phyloP scores from a whole-genome alignment of 1,140 invertebrate genomes.

The Halesus radiatus region DNA sequence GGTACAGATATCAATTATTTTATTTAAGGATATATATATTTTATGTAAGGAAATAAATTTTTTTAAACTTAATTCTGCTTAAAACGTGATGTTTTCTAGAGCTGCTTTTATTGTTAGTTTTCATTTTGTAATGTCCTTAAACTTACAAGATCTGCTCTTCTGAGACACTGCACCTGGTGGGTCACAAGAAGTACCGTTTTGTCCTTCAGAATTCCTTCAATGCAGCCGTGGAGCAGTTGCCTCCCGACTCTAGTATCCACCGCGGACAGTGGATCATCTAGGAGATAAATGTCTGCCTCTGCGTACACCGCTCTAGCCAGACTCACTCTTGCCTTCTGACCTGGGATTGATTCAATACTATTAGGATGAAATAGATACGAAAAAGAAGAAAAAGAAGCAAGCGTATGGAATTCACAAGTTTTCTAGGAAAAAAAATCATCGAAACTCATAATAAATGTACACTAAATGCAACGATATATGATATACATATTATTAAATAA shows the following conservation, averaged over 20 bases:
- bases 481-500: not conserved
- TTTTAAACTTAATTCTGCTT: too few relatives aligned
- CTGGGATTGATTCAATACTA: not conserved
- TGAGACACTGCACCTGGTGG: constrained; percentile 81
- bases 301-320: constrained; percentile 72
- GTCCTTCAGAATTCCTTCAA: constrained; percentile 65
- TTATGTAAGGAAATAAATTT: too few relatives aligned
- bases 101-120: too few relatives aligned
- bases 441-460: too few relatives aligned
- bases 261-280: constrained; percentile 85
- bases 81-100: too few relatives aligned
- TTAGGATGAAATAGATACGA: too few relatives aligned
- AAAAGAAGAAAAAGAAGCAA: too few relatives aligned
- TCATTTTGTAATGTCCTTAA: not conserved
- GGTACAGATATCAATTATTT: too few relatives aligned
- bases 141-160: constrained; percentile 78
- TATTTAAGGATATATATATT: too few relatives aligned
- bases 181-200: constrained; percentile 79
- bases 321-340: constrained; percentile 25
- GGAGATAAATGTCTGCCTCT: constrained; percentile 80
- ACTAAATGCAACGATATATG: too few relatives aligned
- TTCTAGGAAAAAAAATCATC: too few relatives aligned
- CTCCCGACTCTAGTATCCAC: constrained; percentile 77
- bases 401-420: too few relatives aligned
- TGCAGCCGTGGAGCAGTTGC: constrained; percentile 75